Conservation (phyloP, 2,888 invertebrate genomes). For the Camptogramma bilineatum region DNA sequence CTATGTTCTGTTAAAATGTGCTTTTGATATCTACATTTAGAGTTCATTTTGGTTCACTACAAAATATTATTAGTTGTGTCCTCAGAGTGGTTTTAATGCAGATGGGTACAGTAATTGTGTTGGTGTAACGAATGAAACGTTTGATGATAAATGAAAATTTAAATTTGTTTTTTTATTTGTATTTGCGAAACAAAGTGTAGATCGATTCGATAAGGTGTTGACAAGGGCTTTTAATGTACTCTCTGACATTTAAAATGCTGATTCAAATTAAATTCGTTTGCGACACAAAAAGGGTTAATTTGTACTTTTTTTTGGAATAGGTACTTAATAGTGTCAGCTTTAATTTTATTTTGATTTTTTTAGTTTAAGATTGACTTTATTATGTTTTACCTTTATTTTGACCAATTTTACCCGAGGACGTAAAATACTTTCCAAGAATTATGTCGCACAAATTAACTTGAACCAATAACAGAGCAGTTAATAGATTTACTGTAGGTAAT, state of each 20-base stretch:
- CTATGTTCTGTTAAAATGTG: conserved; percentile 6
- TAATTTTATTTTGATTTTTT: too few species aligned
- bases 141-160: conserved; percentile 75
- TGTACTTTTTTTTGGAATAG: background rate
- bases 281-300: conserved; percentile 3
- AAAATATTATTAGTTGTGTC: conserved; percentile 10
- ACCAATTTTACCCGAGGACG: too few species aligned
- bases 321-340: too few species aligned
- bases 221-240: conserved; percentile 40
- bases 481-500: too few species aligned
- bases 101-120: conserved; percentile 69
- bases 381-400: too few species aligned
- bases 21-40: background rate
- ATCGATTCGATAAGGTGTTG: conserved; percentile 56
- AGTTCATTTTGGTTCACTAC: conserved; percentile 15
- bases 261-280: conserved; percentile 12
- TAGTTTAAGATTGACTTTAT: too few species aligned
- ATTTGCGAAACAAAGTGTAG: conserved; percentile 62
- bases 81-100: conserved; percentile 43
- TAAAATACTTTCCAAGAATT: too few species aligned
- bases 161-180: conserved; percentile 67
- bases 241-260: conserved; percentile 34
- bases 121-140: conserved; percentile 70
- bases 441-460: too few species aligned
- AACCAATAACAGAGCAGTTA: too few species aligned